Base-by-base conservation (phyloP, 2,888 invertebrate genomes). In the Apodemia duryi region DNA sequence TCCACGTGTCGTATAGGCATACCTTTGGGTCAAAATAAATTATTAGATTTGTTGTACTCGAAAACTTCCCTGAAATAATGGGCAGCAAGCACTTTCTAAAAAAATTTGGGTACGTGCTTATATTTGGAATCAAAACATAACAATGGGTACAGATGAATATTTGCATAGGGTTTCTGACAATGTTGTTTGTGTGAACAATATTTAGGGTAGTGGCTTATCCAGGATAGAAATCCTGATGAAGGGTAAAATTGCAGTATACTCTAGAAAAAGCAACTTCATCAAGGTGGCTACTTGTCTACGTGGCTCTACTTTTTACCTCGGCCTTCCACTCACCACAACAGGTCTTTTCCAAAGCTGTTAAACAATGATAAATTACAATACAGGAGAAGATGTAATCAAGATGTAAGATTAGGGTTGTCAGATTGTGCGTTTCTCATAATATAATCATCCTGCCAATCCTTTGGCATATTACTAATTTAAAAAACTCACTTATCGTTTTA, bases 291-390 rank as follows among this genome's bases (percentile, higher is more conserved):
- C 89, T 90, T 80, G 76, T 77, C 86, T 87, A 89, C 83, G 69
- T 77, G 79, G 9, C 75, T 83, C 86, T 88, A 87, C 79, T 69
- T 71, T 79, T 88, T 89, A 90, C 89, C 91, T 91, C 81, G 72
- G 77, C 83, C 80, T 76, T 81, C 76, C 80, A 91, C 91, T 91
- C 89, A 91, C 91, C 91, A 91, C 82, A 91, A 88, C 81, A 87
- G 88, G 84, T 91, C 91, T 89, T 91, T 91, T 84, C 91, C 91
- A 80, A 91, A 91, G 87, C 91, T 91, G 91, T 91, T 82, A 84
- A 90, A 89, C 79, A 90, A 91, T 79, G 81, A 76, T 72, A 73
- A 80, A 71, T 71, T 70, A 68, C 67, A 71, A 65, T 38, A 64
- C 28, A 54, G 54, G 54, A 54, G 54, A 54, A 54, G 54, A 54